phyloP scores from a whole-genome alignment of 2,888 invertebrate species.

The Aelia acuminata region DNA sequence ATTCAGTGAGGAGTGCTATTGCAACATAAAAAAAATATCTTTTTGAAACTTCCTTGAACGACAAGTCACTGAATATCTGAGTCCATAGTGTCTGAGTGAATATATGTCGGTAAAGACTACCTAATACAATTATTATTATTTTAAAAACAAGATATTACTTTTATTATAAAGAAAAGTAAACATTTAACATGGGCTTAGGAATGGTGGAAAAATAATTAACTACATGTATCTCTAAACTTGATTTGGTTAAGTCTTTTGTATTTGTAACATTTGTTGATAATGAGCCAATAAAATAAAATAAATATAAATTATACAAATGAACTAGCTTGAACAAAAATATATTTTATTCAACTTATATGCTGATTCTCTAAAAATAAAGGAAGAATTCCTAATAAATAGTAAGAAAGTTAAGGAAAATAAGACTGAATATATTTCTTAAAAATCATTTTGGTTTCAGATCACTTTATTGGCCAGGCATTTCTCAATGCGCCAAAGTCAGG shows the following conservation, averaged over 20 bases:
- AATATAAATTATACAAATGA: neutral
- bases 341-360: neutral
- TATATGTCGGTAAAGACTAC: no score
- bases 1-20: no score
- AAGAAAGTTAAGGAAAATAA: neutral
- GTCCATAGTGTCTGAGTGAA: no score
- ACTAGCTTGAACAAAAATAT: neutral
- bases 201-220: neutral
- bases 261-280: neutral
- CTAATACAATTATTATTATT: no score
- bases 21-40: no score
- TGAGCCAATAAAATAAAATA: neutral
- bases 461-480: constrained; percentile 14
- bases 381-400: neutral
- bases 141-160: no score
- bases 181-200: neutral
- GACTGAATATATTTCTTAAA: neutral
- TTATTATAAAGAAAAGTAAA: neutral
- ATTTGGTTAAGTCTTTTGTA: neutral
- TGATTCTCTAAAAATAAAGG: neutral
- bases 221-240: neutral
- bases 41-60: no score
- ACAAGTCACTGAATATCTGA: no score
- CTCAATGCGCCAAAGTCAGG: neutral
- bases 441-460: constrained; percentile 22